A percentile compares a stretch with the other conserved stretches of the same genome.
These are phyloP conservation scores for Steinernema feltiae DNA, from an alignment of 1,140 invertebrate genomes.

Conservation along the genomic window DNA sequence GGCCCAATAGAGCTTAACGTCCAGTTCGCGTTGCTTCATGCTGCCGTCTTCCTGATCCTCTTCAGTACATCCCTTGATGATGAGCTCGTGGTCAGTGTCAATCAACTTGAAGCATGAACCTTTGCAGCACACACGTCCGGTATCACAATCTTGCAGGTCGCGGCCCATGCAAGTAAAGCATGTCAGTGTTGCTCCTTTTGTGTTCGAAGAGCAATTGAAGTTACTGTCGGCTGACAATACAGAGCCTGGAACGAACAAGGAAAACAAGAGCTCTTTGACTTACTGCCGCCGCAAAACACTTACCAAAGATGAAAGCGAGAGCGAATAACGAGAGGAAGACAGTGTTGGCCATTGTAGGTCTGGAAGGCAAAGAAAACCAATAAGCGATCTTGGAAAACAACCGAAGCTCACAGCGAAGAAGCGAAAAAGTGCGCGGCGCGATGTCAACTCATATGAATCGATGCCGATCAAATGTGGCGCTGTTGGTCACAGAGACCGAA, in stretches of 20 bases:
- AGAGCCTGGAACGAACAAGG: neutral
- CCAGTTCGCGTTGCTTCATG: conserved; percentile 32
- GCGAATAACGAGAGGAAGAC: neutral
- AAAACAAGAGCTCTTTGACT: too few relatives aligned
- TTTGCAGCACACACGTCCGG: conserved; percentile 33
- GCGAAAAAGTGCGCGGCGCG: neutral
- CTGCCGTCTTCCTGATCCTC: conserved; percentile 35
- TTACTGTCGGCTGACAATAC: neutral
- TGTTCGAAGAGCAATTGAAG: neutral
- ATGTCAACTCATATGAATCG: conserved; percentile 3
- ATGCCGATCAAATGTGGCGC: neutral
- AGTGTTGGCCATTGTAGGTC: neutral
- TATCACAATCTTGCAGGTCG: conserved; percentile 32
- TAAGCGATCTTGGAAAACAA: neutral
- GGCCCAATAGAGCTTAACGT: conserved; percentile 34
- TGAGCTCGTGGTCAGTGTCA: conserved; percentile 35
- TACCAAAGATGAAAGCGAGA: neutral
- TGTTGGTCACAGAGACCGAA: neutral
- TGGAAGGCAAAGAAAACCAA: neutral
- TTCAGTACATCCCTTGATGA: conserved; percentile 38
- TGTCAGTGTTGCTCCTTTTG: neutral
- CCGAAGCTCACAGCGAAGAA: neutral
- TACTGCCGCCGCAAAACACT: too few relatives aligned
- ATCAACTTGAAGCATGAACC: conserved; percentile 41
- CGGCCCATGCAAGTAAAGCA: conserved; percentile 38